phyloP scores from a whole-genome alignment of 2,888 invertebrate genomes.

The Lycocerus yunnanus region DNA sequence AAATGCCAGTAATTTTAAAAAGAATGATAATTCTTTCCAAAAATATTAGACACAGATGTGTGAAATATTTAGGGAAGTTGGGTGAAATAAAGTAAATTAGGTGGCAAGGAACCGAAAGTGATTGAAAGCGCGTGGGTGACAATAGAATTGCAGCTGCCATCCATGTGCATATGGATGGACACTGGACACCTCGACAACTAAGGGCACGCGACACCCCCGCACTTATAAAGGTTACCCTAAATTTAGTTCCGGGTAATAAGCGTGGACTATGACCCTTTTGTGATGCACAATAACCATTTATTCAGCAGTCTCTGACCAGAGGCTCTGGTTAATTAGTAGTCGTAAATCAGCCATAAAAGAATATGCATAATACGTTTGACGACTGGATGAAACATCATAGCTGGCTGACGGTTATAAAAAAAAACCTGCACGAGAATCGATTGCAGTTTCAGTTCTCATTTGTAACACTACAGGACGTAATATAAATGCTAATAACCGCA shows the following conservation, averaged over 20 bases:
- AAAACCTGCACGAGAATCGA: slow-evolving; percentile 46
- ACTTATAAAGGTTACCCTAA: slow-evolving; percentile 45
- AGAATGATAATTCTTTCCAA: slow-evolving; percentile 35
- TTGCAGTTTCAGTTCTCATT: slow-evolving; percentile 43
- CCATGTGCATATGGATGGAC: slow-evolving; percentile 53
- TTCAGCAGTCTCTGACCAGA: slow-evolving; percentile 32
- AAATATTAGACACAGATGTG: slow-evolving; percentile 43
- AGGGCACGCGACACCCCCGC: slow-evolving; percentile 50
- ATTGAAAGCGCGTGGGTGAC: slow-evolving; percentile 53
- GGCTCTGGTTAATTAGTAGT: slow-evolving; percentile 51
- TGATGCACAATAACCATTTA: slow-evolving; percentile 32
- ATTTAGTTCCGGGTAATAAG: slow-evolving; percentile 57
- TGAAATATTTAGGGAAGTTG: slow-evolving; percentile 45
- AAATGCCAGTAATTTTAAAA: slow-evolving; percentile 31
- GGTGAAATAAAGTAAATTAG: slow-evolving; percentile 52
- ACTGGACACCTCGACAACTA: slow-evolving; percentile 47
- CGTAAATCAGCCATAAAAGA: slow-evolving; percentile 52
- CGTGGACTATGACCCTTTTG: slow-evolving; percentile 41
- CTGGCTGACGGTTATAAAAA: slow-evolving; percentile 38
- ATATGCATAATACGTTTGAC: slow-evolving; percentile 30
- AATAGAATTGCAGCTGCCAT: slow-evolving; percentile 52
- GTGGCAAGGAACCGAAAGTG: slow-evolving; percentile 44
- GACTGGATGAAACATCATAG: slow-evolving; percentile 45
- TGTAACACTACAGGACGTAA: slow-evolving; percentile 52
- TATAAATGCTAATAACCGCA: slow-evolving; percentile 55